Evolutionary conservation across 1,140 invertebrate genomes (phyloP), one percentile per base, ranked within the genome.

Genomic region (Teleopsis dalmanni): DNA sequence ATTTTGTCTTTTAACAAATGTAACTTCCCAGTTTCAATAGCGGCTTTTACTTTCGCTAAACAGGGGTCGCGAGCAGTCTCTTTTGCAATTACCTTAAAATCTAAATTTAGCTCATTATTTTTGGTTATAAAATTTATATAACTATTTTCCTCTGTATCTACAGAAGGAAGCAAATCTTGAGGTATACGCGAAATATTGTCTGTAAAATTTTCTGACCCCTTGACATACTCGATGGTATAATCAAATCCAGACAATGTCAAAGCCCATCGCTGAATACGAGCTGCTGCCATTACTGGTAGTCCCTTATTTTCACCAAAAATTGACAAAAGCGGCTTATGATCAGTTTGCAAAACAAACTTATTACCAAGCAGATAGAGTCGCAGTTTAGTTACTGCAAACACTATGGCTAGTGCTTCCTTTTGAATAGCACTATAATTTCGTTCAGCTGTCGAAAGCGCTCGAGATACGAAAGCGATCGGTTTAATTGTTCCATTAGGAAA

Each of bases 311-410:
- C 38, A 10, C 48, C 43, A 36, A 72, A 68, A 36, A 72, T 59
- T 21, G 43, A 35, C 14, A 61, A 31, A 23, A 76, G 53, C 2
- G 74, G 73, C 37, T 72, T 66, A 50, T 77, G 73, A 47, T 78
- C 74, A 7, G 68, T 78, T 27, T 48, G 22, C 9, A 60, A 11
- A 9, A 40, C 54, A 48, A 55, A 55, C 16, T 55, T 48, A 43
- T 51, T 52, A 8, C 23, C 38, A 18, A 41, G 72, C 3, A 82
- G 40, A 54, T 74, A 81, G 23, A 74, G 55, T 25, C 76, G 62
- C 57, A 80, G 80, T 57, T 22, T 23, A 41, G 38, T 41, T 3
- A 41, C 38, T 21, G 16, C 21, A 41, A 41, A 41, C 22, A 41
- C 22, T n/a, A 41, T 41, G 8, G 55, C 54, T 40, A 60, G 41